These are phyloP conservation scores for Criorhina ranunculi DNA, from an alignment of 2,888 invertebrate species.

Conservation along the genomic window DNA sequence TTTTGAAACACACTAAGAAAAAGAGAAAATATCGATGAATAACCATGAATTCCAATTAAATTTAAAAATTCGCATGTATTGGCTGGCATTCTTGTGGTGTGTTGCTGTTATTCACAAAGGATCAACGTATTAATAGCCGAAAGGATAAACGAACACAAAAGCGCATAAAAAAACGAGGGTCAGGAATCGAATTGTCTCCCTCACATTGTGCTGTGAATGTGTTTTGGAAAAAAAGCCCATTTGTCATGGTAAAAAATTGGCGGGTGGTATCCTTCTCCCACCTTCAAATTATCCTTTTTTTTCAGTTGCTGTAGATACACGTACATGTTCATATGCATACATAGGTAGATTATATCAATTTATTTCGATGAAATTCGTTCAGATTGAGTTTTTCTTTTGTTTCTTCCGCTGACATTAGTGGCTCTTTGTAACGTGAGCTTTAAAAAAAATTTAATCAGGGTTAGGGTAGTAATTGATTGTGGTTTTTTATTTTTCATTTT, in stretches of 20 bases:
- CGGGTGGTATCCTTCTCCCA: not conserved
- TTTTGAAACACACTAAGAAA: not conserved
- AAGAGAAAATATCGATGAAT: constrained; percentile 5
- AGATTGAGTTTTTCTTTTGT: not conserved
- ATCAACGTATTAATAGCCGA: constrained; percentile 31
- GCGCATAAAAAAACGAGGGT: not conserved
- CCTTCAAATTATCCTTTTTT: not conserved
- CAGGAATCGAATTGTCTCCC: constrained; percentile 4
- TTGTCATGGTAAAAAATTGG: constrained; percentile 12
- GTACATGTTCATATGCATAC: too few species aligned
- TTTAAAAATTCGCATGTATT: constrained; percentile 16
- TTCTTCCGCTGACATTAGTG: not conserved
- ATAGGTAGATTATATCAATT: not conserved
- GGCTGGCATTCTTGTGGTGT: not conserved
- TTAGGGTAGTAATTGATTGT: too few species aligned
- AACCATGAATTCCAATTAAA: constrained; percentile 29
- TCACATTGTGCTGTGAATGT: not conserved
- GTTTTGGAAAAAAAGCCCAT: not conserved
- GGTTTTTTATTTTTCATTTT: too few species aligned
- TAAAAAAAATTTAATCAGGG: not conserved
- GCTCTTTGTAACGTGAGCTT: not conserved
- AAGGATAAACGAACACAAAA: constrained; percentile 24
- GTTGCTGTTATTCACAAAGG: constrained; percentile 25
- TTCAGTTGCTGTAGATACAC: not conserved
- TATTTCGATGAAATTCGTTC: constrained; percentile 1